Evolutionary conservation across 2,113 vertebrate species (phyloP), one percentile per base, ranked within the genome.

Genomic region (Sinocyclocheilus anophthalmus): DNA sequence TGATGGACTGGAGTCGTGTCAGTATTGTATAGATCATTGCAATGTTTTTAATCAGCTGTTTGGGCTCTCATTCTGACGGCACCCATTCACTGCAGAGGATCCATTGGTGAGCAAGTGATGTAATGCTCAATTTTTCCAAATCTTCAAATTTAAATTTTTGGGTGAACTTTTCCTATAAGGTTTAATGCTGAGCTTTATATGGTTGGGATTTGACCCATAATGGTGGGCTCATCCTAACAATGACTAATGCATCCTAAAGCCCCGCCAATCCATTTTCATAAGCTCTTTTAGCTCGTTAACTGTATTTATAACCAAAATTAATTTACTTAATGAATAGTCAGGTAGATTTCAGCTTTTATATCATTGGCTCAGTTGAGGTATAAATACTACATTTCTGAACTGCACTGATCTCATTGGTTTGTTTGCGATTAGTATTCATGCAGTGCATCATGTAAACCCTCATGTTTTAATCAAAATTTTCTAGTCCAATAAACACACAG

Each of bases 291-390:
- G 7, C 57, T n/a, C 22, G 50, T 57, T 78, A 6, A 22, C 4
- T 12, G 26, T 55, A 37, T 33, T 55, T 55, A 24, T 76, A 50
- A 76, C 45, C 73, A 9, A 50, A n/a, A 45, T 76, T 1, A 2
- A 37, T 78, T 4, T 42, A 79, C 14, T 61, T 5, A 61, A 24
- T 59, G 73, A 50, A 50, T 14, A 24, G 42, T 48, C 12, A 59
- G 76, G 76, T 59, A 61, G 33, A 79, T 79, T 61, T 79, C 16
- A n/a, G 76, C 50, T 78, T 59, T 61, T 39, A 57, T 4, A 12
- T 79, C 33, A 61, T 3, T 39, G 55, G 5, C 6, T 59, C 24
- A 1, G 2, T 61, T 39, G 33, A 37, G n/a, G 76, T 33, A 13
- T 13, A 20, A 26, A 76, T 10, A 33, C 1, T 57, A 3, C 4